These are phyloP conservation scores for Lacanobia wlatinum DNA, from an alignment of 2,888 invertebrate species.

Conservation along the genomic window DNA sequence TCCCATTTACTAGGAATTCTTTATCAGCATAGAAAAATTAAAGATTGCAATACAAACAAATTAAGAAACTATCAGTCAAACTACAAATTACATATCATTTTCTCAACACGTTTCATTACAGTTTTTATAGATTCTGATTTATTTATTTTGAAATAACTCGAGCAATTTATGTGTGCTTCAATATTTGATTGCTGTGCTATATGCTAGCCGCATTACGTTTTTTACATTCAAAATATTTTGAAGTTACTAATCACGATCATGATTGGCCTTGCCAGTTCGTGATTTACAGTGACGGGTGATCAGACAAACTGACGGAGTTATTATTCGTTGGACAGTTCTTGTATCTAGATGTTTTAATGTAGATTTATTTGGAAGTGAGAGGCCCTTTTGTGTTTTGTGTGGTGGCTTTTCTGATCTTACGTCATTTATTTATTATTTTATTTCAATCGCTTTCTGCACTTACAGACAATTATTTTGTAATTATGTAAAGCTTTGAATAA, in stretches of 20 bases:
- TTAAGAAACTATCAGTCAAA: neutral
- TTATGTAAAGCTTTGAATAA: neutral
- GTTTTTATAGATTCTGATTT: slow-evolving; percentile 19
- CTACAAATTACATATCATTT: slow-evolving; percentile 14
- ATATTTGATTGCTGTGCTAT: slow-evolving; percentile 33
- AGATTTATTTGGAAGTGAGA: slow-evolving; percentile 9
- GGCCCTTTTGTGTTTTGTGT: slow-evolving; percentile 16
- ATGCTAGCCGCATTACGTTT: slow-evolving; percentile 39
- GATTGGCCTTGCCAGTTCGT: slow-evolving; percentile 75
- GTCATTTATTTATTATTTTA: neutral
- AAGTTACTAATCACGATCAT: slow-evolving; percentile 59
- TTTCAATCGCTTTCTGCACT: no score
- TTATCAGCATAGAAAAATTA: neutral
- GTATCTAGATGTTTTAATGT: slow-evolving; percentile 37
- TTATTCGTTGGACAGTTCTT: slow-evolving; percentile 59
- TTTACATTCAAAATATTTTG: slow-evolving; percentile 60
- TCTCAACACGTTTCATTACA: slow-evolving; percentile 12
- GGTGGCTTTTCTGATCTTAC: neutral
- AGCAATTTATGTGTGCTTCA: slow-evolving; percentile 14
- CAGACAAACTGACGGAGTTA: slow-evolving; percentile 69
- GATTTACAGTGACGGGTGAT: slow-evolving; percentile 72
- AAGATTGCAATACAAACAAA: neutral
- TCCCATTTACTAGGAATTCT: neutral
- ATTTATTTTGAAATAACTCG: slow-evolving; percentile 28
- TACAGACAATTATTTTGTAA: no score